phyloP scores from a whole-genome alignment of 2,113 vertebrate genomes.

The Calidris pygmaea region DNA sequence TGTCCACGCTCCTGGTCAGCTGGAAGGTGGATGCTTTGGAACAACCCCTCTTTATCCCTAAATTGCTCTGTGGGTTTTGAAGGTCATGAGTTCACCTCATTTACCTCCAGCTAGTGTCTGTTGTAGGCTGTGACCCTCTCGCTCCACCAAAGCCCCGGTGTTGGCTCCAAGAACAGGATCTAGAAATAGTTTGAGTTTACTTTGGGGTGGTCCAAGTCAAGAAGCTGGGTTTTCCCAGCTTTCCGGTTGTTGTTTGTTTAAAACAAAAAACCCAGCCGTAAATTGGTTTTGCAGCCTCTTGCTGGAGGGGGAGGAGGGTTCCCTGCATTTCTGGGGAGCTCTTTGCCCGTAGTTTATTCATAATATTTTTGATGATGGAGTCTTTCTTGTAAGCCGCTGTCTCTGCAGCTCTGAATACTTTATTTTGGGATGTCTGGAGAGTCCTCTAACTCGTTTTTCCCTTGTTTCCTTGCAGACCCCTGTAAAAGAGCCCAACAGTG shows the following conservation, averaged over 20 bases:
- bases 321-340: rapidly evolving
- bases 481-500: conserved; percentile 99
- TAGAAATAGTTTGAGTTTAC: background rate
- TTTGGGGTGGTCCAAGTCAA: background rate
- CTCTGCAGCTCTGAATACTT: rapidly evolving
- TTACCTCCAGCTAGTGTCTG: background rate
- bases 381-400: rapidly evolving
- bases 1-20: background rate
- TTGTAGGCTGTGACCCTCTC: background rate
- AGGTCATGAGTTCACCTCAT: background rate
- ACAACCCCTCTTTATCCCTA: background rate
- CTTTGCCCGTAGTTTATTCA: rapidly evolving
- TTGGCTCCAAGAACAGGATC: background rate
- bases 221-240: background rate
- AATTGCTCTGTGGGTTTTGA: background rate
- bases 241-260: background rate
- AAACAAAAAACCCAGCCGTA: background rate
- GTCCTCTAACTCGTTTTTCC: background rate
- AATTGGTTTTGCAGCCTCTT: rapidly evolving
- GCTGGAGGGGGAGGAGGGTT: background rate
- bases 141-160: background rate
- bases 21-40: background rate
- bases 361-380: rapidly evolving
- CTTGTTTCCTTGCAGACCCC: conserved; percentile 86
- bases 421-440: rapidly evolving